A percentile compares a stretch with the other conserved stretches of the same genome.
These are phyloP conservation scores for Prosopocoilus inquinatus DNA, from an alignment of 2,888 invertebrate genomes.

Conservation along the genomic window DNA sequence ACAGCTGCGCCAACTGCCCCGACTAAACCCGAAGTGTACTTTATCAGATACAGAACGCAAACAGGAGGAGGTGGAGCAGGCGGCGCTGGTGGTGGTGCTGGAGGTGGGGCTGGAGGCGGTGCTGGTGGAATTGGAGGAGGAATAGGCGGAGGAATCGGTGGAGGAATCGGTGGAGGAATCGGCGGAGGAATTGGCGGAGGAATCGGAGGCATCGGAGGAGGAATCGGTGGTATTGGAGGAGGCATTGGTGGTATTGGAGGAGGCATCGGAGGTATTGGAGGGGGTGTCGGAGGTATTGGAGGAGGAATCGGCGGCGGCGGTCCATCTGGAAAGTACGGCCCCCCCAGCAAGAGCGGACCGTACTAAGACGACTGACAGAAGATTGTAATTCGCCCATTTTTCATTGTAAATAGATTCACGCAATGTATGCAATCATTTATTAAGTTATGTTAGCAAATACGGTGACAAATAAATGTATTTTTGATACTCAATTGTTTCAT, in stretches of 20 bases:
- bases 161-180: slow-evolving; percentile 43
- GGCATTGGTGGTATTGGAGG: slow-evolving; percentile 45
- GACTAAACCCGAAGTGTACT: slow-evolving; percentile 87
- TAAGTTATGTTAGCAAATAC: slow-evolving; percentile 32
- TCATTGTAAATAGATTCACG: slow-evolving; percentile 16
- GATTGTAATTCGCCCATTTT: slow-evolving; percentile 18
- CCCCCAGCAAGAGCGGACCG: slow-evolving; percentile 48
- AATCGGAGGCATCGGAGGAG: slow-evolving; percentile 50
- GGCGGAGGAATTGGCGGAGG: slow-evolving; percentile 42
- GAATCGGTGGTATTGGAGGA: slow-evolving; percentile 35
- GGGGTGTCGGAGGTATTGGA: slow-evolving; percentile 33
- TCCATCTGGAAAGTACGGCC: slow-evolving; percentile 43
- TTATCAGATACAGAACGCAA: slow-evolving; percentile 80
- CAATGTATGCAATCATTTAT: slow-evolving; percentile 13
- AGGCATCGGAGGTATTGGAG: slow-evolving; percentile 42
- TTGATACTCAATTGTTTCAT: slow-evolving; percentile 3
- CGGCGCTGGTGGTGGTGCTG: slow-evolving; percentile 44
- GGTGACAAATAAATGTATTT: slow-evolving; percentile 39
- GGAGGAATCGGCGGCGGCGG: slow-evolving; percentile 49
- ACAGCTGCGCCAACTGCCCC: slow-evolving; percentile 78
- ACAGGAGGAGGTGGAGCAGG: slow-evolving; percentile 53
- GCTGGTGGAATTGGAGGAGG: slow-evolving; percentile 37
- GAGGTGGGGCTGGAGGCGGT: slow-evolving; percentile 41
- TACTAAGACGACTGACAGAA: slow-evolving; percentile 34
- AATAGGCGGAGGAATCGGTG: slow-evolving; percentile 39